phyloP scores from a whole-genome alignment of 2,113 vertebrate species.

The Nothobranchius kuhntae region DNA sequence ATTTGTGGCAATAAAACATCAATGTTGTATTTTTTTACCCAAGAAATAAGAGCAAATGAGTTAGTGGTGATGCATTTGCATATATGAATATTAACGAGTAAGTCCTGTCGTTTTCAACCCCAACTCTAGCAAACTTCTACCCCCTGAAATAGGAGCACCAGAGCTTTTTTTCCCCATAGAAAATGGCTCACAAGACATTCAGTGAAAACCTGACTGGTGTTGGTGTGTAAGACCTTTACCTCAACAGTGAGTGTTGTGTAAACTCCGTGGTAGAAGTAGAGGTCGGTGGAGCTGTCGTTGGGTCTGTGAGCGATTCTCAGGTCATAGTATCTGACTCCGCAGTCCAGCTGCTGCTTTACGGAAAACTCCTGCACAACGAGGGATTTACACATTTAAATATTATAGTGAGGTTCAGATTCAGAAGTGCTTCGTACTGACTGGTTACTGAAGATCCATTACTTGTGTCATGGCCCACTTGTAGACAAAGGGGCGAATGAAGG shows the following conservation, averaged over 20 bases:
- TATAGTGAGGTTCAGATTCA: not conserved
- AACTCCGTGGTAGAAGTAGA: constrained; percentile 83
- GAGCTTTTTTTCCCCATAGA: too few relatives aligned
- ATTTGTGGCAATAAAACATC: too few relatives aligned
- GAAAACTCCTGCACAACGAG: constrained; percentile 68
- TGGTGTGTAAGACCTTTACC: constrained; percentile 52
- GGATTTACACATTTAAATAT: not conserved
- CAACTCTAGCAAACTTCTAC: too few relatives aligned
- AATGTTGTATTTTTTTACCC: too few relatives aligned
- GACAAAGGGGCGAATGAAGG: constrained; percentile 80
- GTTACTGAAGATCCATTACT: constrained; percentile 49
- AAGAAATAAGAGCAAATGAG: too few relatives aligned
- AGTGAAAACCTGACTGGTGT: not conserved
- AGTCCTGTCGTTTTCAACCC: too few relatives aligned
- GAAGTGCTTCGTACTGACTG: not conserved
- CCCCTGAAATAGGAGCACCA: too few relatives aligned
- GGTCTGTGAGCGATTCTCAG: constrained; percentile 81
- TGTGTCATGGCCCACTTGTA: constrained; percentile 83
- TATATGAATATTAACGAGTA: too few relatives aligned
- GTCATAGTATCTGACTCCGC: constrained; percentile 81
- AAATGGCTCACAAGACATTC: too few relatives aligned
- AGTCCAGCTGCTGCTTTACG: constrained; percentile 80
- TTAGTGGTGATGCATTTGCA: too few relatives aligned
- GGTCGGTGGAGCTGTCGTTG: constrained; percentile 75
- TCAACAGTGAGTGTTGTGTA: constrained; percentile 82